Percentiles rank a stretch among this genome's conserved stretches.
Evolutionary conservation across 2,888 invertebrate genomes (phyloP).

Genomic region (Lobophora halterata): DNA sequence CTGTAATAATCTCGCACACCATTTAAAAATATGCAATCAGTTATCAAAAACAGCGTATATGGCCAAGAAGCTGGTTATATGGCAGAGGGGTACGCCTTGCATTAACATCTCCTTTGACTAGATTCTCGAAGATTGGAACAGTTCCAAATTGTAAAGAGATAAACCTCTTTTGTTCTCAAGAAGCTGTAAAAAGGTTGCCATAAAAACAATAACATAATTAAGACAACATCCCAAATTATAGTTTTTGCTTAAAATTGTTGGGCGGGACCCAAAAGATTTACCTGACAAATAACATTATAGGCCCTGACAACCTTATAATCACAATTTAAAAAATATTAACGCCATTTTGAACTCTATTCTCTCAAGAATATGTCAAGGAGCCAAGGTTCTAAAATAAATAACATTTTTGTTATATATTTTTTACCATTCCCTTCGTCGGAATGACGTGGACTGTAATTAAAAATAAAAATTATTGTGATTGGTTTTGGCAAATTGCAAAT

Average conservation of each 20-base stretch:
- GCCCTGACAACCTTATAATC: conserved; percentile 17
- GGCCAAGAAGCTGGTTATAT: too few species aligned
- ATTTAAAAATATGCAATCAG: too few species aligned
- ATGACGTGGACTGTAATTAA: conserved; percentile 65
- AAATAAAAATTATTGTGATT: conserved; percentile 76
- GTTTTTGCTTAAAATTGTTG: conserved; percentile 17
- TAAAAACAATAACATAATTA: conserved; percentile 27
- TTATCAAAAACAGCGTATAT: too few species aligned
- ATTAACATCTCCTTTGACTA: too few species aligned
- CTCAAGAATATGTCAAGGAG: background rate
- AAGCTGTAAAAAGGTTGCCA: conserved; percentile 11
- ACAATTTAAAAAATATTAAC: conserved; percentile 5
- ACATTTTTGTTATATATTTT: conserved; percentile 24
- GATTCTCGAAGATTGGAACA: too few species aligned
- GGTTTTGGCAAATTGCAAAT: conserved; percentile 77
- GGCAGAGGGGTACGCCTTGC: too few species aligned
- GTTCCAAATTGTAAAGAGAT: too few species aligned
- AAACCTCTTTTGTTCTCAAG: conserved; percentile 8
- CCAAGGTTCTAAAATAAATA: background rate
- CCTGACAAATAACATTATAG: conserved; percentile 68
- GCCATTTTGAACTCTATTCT: conserved; percentile 21
- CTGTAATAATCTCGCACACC: too few species aligned
- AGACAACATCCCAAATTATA: conserved; percentile 24
- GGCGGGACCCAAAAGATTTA: conserved; percentile 40
- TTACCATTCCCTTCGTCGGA: conserved; percentile 32